phyloP scores from a whole-genome alignment of 2,888 invertebrate genomes.

The Cancer borealis region DNA sequence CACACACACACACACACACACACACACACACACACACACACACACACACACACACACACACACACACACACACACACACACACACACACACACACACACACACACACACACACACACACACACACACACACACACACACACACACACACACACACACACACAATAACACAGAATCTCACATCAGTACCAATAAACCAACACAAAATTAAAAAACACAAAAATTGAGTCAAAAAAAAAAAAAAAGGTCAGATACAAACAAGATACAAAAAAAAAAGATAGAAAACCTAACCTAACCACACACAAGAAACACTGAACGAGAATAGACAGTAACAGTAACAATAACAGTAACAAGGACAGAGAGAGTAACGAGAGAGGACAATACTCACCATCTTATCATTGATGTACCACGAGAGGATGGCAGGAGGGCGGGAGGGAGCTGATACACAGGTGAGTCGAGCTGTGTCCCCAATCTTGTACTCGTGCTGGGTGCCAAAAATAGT shows the following conservation, averaged over 20 bases:
- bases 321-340: neutral
- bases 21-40: neutral
- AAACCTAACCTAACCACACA: neutral
- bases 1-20: too few species aligned
- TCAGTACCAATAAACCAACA: too few species aligned
- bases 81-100: neutral
- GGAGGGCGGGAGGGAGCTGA: conserved; percentile 39
- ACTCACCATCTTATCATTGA: conserved; percentile 36
- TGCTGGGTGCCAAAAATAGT: conserved; percentile 45
- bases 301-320: neutral
- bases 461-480: conserved; percentile 50
- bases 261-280: neutral
- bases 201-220: too few species aligned
- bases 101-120: neutral
- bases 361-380: neutral
- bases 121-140: neutral
- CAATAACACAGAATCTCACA: too few species aligned
- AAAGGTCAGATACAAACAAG: neutral
- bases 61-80: too few species aligned
- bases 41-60: neutral
- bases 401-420: conserved; percentile 47
- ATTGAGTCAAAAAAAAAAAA: neutral
- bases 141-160: too few species aligned
- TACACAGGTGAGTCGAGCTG: conserved; percentile 18
- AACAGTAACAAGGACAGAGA: neutral